Evolutionary conservation across 1,140 invertebrate genomes (phyloP).

Genomic region (Macrosteles quadrilineatus): DNA sequence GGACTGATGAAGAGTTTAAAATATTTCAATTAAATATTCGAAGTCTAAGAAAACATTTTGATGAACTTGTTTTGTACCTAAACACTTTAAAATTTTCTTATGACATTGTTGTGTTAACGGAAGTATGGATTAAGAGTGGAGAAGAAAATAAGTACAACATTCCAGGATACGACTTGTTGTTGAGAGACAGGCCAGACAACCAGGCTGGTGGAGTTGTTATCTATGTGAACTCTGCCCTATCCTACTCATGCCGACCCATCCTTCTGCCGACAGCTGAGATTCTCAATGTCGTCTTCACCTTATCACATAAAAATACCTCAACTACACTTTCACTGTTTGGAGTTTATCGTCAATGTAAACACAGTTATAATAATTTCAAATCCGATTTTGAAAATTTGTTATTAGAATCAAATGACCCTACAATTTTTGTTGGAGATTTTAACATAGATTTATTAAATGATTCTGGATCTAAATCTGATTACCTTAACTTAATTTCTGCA

Average conservation of each 20-base stretch:
- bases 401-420: not conserved
- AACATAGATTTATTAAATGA: not conserved
- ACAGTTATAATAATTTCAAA: not conserved
- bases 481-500: not conserved
- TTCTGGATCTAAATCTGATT: not conserved
- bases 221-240: not conserved
- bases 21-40: not conserved
- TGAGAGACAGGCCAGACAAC: not conserved
- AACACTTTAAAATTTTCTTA: not conserved
- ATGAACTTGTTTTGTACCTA: not conserved
- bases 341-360: not conserved
- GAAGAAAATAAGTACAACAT: not conserved
- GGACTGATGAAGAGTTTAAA: not conserved
- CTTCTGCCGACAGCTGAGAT: not conserved
- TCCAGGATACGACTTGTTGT: not conserved
- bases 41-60: not conserved
- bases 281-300: not conserved
- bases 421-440: not conserved
- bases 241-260: not conserved
- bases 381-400: not conserved
- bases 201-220: not conserved
- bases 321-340: not conserved
- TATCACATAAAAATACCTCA: not conserved
- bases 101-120: not conserved
- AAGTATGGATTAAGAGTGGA: not conserved